These are phyloP conservation scores for Hypena proboscidalis DNA, from an alignment of 2,888 invertebrate genomes.

Conservation along the genomic window DNA sequence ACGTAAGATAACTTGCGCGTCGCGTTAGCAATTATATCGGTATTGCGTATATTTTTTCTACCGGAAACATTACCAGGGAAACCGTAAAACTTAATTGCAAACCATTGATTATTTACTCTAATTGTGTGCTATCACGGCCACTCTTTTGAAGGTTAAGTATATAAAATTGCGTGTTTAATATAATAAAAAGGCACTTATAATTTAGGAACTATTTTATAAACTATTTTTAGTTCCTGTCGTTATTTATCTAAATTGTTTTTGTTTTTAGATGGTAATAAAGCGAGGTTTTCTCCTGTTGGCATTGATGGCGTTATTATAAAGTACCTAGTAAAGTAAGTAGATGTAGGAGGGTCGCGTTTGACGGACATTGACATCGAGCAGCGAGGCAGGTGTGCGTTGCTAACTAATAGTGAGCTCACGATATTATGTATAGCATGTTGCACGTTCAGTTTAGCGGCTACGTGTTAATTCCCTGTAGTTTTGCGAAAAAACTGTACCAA, in stretches of 20 bases:
- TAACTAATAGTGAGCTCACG: constrained; percentile 57
- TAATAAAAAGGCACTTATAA: constrained; percentile 1
- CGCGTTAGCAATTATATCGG: constrained; percentile 22
- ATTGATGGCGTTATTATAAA: constrained; percentile 26
- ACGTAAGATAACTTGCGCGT: not conserved
- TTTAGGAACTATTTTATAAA: not conserved
- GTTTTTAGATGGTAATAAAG: not conserved
- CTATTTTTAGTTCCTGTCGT: not conserved
- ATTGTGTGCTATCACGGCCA: constrained; percentile 7
- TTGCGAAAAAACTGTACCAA: not conserved
- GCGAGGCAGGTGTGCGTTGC: constrained; percentile 69
- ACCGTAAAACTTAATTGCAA: constrained; percentile 16
- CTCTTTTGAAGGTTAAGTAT: not conserved
- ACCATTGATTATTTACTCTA: constrained; percentile 4
- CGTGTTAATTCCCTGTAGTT: constrained; percentile 13
- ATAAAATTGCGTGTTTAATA: not conserved
- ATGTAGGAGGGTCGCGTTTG: constrained; percentile 60
- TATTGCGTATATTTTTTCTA: constrained; percentile 31
- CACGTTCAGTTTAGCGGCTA: constrained; percentile 24
- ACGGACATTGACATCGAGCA: constrained; percentile 79
- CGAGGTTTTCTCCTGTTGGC: constrained; percentile 2
- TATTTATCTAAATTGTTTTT: not conserved
- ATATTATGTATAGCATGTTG: constrained; percentile 42
- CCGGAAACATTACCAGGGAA: constrained; percentile 43
- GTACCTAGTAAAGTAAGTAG: constrained; percentile 31